phyloP scores from a whole-genome alignment of 2,888 invertebrate genomes.

The Apodemia hepburni region DNA sequence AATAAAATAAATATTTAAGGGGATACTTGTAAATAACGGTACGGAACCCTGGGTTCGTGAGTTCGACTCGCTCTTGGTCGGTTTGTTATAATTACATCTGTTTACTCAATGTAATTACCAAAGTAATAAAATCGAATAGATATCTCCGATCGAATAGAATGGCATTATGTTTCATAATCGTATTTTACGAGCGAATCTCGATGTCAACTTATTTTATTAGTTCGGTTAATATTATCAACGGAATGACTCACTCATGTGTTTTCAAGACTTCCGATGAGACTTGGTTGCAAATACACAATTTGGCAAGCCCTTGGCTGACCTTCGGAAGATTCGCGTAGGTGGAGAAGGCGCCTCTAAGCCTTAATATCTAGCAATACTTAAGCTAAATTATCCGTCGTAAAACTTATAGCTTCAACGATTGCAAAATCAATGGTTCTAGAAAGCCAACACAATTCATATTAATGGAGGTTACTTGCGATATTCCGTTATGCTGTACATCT shows the following conservation, averaged over 20 bases:
- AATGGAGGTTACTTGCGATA: slow-evolving; percentile 11
- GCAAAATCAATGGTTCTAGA: slow-evolving; percentile 41
- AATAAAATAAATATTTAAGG: no score
- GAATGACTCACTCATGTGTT: slow-evolving; percentile 22
- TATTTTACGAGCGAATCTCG: not conserved
- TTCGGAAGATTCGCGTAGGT: slow-evolving; percentile 45
- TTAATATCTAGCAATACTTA: slow-evolving; percentile 6
- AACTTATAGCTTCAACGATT: slow-evolving; percentile 39
- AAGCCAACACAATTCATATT: slow-evolving; percentile 31
- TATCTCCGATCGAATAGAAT: not conserved
- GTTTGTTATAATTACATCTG: no score
- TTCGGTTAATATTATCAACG: not conserved
- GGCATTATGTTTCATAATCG: not conserved
- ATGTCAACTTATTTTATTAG: not conserved
- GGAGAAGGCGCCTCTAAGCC: slow-evolving; percentile 40
- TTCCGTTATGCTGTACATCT: not conserved
- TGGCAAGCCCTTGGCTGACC: slow-evolving; percentile 52
- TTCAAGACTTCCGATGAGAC: slow-evolving; percentile 7
- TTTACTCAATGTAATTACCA: no score
- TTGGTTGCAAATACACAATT: slow-evolving; percentile 35
- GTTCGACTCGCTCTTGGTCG: no score
- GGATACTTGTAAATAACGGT: no score
- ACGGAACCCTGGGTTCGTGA: no score
- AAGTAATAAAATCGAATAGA: not conserved
- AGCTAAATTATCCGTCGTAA: slow-evolving; percentile 39